These are phyloP conservation scores for Drosophila ananassae DNA, from an alignment of 1,140 invertebrate species.

Conservation along the genomic window DNA sequence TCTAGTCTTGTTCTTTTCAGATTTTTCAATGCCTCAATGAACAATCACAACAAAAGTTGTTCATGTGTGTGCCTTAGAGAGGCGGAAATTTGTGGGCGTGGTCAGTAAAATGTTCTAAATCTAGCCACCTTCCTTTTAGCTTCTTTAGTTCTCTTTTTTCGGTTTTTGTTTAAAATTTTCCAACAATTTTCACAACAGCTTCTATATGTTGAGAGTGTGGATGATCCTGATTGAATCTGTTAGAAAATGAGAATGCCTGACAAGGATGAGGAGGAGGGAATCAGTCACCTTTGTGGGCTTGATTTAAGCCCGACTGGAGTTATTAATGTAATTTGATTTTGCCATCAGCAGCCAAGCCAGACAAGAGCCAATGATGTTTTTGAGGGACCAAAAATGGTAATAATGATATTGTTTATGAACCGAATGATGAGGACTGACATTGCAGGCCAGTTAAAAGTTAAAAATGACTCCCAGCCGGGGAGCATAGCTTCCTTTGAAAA, in stretches of 20 bases:
- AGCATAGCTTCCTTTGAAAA: slow-evolving; percentile 13
- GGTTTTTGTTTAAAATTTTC: slow-evolving; percentile 53
- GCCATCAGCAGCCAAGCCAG: slow-evolving; percentile 26
- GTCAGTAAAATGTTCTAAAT: slow-evolving; percentile 43
- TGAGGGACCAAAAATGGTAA: slow-evolving; percentile 5
- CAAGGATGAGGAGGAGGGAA: background rate
- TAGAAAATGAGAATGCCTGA: background rate
- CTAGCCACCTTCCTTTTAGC: slow-evolving; percentile 31
- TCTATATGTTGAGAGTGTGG: slow-evolving; percentile 5
- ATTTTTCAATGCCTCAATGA: slow-evolving; percentile 60
- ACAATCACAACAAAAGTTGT: slow-evolving; percentile 54
- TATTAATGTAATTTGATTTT: slow-evolving; percentile 79
- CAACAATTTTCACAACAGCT: slow-evolving; percentile 32
- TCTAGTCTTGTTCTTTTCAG: slow-evolving; percentile 21
- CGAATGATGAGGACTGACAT: slow-evolving; percentile 8
- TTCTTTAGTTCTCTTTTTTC: slow-evolving; percentile 22
- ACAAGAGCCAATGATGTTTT: slow-evolving; percentile 45
- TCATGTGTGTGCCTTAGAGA: background rate
- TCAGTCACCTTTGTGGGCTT: slow-evolving; percentile 16
- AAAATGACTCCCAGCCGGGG: background rate
- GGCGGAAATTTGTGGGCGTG: slow-evolving; percentile 37
- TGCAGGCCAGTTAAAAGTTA: slow-evolving; percentile 7
- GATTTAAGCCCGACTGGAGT: slow-evolving; percentile 66
- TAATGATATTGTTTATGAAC: slow-evolving; percentile 29
- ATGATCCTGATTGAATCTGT: background rate